Conservation (phyloP, 2,888 invertebrate species). For the Leucoma salicis region DNA sequence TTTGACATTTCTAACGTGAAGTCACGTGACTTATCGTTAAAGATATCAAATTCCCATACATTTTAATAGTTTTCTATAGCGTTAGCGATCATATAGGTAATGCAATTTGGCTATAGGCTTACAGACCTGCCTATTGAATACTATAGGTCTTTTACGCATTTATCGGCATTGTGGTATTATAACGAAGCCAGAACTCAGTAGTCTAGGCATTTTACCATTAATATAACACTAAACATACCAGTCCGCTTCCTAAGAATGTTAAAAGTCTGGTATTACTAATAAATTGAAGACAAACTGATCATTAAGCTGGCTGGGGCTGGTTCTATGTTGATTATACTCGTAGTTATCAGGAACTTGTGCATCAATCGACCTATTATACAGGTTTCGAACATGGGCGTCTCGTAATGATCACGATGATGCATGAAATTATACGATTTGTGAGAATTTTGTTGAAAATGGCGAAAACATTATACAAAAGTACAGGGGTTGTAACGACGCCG, state of each 20-base stretch:
- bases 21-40: no score
- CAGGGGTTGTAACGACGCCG: constrained; percentile 73
- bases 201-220: no score
- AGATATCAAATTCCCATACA: no score
- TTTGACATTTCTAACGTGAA: no score
- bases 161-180: no score
- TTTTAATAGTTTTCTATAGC: no score
- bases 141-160: no score
- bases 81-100: no score
- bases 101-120: no score
- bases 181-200: no score
- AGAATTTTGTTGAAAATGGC: constrained; percentile 82
- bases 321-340: constrained; percentile 79
- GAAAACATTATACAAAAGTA: constrained; percentile 82
- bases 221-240: constrained; percentile 51
- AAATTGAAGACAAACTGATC: constrained; percentile 72
- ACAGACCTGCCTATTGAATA: no score
- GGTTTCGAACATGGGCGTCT: constrained; percentile 72
- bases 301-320: constrained; percentile 71
- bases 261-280: constrained; percentile 77
- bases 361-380: constrained; percentile 70
- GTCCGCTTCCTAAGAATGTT: constrained; percentile 76
- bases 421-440: constrained; percentile 81
- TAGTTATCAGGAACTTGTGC: constrained; percentile 79
- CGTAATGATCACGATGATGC: constrained; percentile 80